A percentile compares a stretch with the other conserved stretches of the same genome.
phyloP scores from a whole-genome alignment of 2,888 invertebrate genomes.

The Crocallis elinguaria region DNA sequence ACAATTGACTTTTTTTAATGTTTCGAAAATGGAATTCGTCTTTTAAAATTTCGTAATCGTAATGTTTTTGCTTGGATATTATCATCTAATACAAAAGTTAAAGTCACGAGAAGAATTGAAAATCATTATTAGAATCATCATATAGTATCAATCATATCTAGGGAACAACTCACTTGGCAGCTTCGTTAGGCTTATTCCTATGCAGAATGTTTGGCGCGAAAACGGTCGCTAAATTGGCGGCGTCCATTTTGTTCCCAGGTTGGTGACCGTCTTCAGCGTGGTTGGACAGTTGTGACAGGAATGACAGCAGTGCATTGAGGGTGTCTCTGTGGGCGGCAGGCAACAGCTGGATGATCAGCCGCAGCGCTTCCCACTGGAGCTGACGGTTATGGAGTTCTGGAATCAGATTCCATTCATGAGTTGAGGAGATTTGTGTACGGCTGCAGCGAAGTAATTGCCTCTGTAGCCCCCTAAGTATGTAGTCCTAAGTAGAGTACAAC shows the following conservation, averaged over 20 bases:
- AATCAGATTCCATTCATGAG: slow-evolving; percentile 35
- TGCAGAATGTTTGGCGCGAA: slow-evolving; percentile 98
- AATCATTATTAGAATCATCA: too few species aligned
- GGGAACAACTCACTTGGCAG: slow-evolving; percentile 66
- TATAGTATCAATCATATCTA: too few species aligned
- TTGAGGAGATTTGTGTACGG: too few species aligned
- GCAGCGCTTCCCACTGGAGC: slow-evolving; percentile 92
- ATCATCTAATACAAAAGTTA: too few species aligned
- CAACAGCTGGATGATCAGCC: slow-evolving; percentile 93
- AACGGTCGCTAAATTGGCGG: slow-evolving; percentile 95
- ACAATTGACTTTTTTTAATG: too few species aligned
- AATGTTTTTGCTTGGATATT: too few species aligned
- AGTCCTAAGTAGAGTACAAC: too few species aligned
- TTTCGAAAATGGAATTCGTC: too few species aligned
- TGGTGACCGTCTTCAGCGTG: slow-evolving; percentile 88
- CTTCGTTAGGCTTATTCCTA: slow-evolving; percentile 87
- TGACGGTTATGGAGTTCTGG: slow-evolving; percentile 92
- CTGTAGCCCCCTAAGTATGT: too few species aligned
- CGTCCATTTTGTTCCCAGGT: slow-evolving; percentile 97
- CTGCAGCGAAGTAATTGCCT: too few species aligned
- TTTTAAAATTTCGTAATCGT: too few species aligned
- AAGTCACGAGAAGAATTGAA: too few species aligned
- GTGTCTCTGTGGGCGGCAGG: slow-evolving; percentile 96
- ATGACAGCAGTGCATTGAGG: slow-evolving; percentile 91
- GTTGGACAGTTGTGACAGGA: slow-evolving; percentile 91